These are phyloP conservation scores for Nerophis ophidion DNA, from an alignment of 2,113 vertebrate species.

Conservation along the genomic window DNA sequence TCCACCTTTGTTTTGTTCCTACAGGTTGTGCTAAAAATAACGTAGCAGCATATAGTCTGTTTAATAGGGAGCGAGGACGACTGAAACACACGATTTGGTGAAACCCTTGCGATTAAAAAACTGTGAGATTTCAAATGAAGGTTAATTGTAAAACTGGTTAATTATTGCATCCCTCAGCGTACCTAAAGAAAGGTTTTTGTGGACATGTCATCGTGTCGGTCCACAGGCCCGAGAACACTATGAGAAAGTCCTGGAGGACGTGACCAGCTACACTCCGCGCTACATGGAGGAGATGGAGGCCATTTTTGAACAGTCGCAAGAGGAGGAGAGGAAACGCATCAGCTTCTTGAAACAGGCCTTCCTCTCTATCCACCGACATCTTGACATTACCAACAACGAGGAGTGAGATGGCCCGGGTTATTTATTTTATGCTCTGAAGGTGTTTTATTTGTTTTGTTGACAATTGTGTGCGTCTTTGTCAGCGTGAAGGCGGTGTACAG, in stretches of 20 bases:
- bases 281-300: slow-evolving; percentile 87
- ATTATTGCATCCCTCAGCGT: too few species aligned
- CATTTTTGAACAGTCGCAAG: slow-evolving; percentile 80
- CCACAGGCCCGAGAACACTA: slow-evolving; percentile 69
- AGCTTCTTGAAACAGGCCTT: slow-evolving; percentile 78
- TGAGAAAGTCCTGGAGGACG: slow-evolving; percentile 75
- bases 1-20: too few species aligned
- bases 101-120: too few species aligned
- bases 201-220: not conserved
- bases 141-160: too few species aligned
- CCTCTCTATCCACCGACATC: slow-evolving; percentile 77
- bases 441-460: not conserved
- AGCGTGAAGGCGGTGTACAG: slow-evolving; percentile 76
- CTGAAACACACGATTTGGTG: too few species aligned
- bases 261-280: slow-evolving; percentile 73
- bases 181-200: too few species aligned
- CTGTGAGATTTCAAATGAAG: too few species aligned
- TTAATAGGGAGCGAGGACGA: too few species aligned
- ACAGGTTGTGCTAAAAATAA: too few species aligned
- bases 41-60: too few species aligned
- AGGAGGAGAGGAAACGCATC: slow-evolving; percentile 78
- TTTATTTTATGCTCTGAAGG: not conserved
- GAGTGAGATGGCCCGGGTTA: slow-evolving; percentile 50
- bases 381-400: slow-evolving; percentile 77
- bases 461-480: slow-evolving; percentile 18